Percentiles rank a stretch among this genome's conserved stretches.
These are phyloP conservation scores for Pleuronectes platessa DNA, from an alignment of 2,113 vertebrate genomes.

Conservation along the genomic window DNA sequence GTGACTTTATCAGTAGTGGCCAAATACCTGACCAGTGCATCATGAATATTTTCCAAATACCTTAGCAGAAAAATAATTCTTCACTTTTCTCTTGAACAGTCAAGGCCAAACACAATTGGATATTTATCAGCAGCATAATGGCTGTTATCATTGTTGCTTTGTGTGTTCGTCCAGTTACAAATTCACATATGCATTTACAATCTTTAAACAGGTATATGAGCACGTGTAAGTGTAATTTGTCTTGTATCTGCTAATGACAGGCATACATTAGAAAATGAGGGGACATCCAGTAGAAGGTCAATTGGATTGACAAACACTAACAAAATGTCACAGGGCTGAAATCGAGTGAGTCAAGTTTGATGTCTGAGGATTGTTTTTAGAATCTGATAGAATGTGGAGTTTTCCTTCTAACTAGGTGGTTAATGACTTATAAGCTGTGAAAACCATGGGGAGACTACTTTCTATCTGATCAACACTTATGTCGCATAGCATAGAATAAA, in stretches of 20 bases:
- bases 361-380: slow-evolving; percentile 13
- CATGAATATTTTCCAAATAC: slow-evolving; percentile 4
- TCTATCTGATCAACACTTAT: slow-evolving; percentile 25
- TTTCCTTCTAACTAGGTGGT: slow-evolving; percentile 5
- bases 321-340: slow-evolving; percentile 24
- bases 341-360: slow-evolving; percentile 1
- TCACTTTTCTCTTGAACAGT: slow-evolving; percentile 48
- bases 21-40: slow-evolving; percentile 4
- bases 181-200: slow-evolving; percentile 16
- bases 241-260: slow-evolving; percentile 26
- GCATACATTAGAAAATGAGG: not conserved
- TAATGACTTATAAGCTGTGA: slow-evolving; percentile 12
- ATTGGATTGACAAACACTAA: slow-evolving; percentile 30
- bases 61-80: not conserved
- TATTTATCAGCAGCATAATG: slow-evolving; percentile 43
- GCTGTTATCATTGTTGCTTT: slow-evolving; percentile 9
- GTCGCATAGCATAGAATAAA: slow-evolving; percentile 23
- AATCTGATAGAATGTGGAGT: slow-evolving; percentile 29
- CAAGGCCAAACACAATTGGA: slow-evolving; percentile 21
- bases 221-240: not conserved
- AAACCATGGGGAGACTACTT: slow-evolving; percentile 18
- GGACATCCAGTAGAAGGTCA: slow-evolving; percentile 10
- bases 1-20: not conserved
- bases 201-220: slow-evolving; percentile 34
- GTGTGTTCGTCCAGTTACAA: slow-evolving; percentile 13